Evolutionary conservation across 2,113 vertebrate species (phyloP), one percentile per base, ranked within the genome.

Genomic region (Anthoscopus minutus): DNA sequence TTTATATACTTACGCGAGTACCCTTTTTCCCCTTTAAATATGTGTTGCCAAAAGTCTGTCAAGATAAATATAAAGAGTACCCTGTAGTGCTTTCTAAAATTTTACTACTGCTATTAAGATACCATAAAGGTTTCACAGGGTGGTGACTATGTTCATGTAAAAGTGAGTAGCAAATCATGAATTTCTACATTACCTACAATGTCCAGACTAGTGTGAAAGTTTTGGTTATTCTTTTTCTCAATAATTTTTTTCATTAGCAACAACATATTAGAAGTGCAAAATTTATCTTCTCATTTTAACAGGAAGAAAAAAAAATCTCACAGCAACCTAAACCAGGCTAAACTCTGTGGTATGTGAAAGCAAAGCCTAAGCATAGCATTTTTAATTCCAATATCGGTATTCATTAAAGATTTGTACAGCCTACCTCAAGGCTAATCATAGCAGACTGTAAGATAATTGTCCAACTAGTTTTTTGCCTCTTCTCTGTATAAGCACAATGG

Each of bases 341-440:
- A 94, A 66, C 0, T 27, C 61, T 93, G 67, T 65, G 66, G 14
- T 42, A 91, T 62, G 5, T 20, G 91, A 71, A 94, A 86, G 28
- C 21, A 89, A 94, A 95, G 51, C 80, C 31, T 73, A 85, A 91
- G 21, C 27, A 72, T 42, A 91, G 6, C 11, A 54, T 81, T 84
- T 95, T 96, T 94, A 95, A 96, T 96, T 74, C 24, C 15, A 38
- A 17, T 93, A 88, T 96, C 91, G 95, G 92, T 96, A 96, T 90
- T 95, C 44, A 94, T 97, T 93, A 78, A 86, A 69, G 51, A 86
- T 94, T 94, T 95, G 44, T 70, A 88, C 35, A 44, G 40, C 38
- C 45, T 89, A 91, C 16, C 44, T 65, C 74, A 84, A 81, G 25
- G 38, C 27, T 96, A 95, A 95, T 94, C 62, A 89, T 31, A 64